phyloP scores from a whole-genome alignment of 1,140 invertebrate species.

The Micrasema longulum region DNA sequence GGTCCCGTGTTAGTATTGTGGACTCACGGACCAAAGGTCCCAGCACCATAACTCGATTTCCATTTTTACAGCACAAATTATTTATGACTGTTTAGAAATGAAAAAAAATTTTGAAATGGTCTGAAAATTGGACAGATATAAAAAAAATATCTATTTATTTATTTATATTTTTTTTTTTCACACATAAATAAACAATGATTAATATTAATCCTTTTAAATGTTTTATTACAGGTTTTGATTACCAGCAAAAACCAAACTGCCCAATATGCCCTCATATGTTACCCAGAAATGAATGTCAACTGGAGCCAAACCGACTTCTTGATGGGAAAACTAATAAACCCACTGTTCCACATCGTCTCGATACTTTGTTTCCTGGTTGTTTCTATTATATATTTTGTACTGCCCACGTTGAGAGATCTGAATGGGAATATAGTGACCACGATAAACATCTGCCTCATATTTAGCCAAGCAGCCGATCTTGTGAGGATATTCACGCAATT shows the following conservation, averaged over 20 bases:
- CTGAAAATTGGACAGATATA: too few relatives aligned
- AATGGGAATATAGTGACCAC: slow-evolving; percentile 87
- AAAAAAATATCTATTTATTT: too few relatives aligned
- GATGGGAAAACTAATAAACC: slow-evolving; percentile 80
- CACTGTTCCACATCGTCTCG: slow-evolving; percentile 78
- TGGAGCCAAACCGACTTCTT: slow-evolving; percentile 80
- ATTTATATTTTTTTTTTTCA: too few relatives aligned
- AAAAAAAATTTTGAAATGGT: too few relatives aligned
- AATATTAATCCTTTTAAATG: too few relatives aligned
- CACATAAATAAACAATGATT: too few relatives aligned
- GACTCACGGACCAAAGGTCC: too few relatives aligned
- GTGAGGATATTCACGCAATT: slow-evolving; percentile 84
- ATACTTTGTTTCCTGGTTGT: slow-evolving; percentile 79
- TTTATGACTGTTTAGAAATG: too few relatives aligned
- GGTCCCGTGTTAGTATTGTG: too few relatives aligned
- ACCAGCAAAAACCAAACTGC: slow-evolving; percentile 63
- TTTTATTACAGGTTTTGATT: slow-evolving; percentile 53
- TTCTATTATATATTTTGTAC: slow-evolving; percentile 84
- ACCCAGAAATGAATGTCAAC: slow-evolving; percentile 74
- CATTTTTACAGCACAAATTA: too few relatives aligned
- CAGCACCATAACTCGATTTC: too few relatives aligned
- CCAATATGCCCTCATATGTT: slow-evolving; percentile 80
- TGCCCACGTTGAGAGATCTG: slow-evolving; percentile 85
- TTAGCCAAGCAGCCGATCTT: slow-evolving; percentile 81
- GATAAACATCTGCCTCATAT: slow-evolving; percentile 79